These are phyloP conservation scores for Trichogramma dendrolimi DNA, from an alignment of 2,888 invertebrate species.

Conservation along the genomic window DNA sequence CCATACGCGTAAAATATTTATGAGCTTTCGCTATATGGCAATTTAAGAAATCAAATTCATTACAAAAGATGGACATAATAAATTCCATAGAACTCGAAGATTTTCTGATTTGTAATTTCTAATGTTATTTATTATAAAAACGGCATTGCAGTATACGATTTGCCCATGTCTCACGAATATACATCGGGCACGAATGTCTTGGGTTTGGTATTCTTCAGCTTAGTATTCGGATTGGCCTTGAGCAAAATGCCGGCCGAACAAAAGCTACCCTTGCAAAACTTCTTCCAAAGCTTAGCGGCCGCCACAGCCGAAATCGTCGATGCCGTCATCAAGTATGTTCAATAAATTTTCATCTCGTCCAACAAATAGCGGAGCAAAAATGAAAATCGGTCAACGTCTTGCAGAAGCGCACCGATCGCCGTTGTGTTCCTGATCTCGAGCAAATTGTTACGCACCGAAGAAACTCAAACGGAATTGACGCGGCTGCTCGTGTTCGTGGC, in stretches of 20 bases:
- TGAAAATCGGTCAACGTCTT: background rate
- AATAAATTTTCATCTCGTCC: background rate
- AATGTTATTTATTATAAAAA: background rate
- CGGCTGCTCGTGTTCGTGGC: slow-evolving; percentile 87
- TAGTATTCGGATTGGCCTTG: slow-evolving; percentile 82
- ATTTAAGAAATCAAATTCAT: background rate
- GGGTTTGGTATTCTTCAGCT: slow-evolving; percentile 78
- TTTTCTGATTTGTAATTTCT: background rate
- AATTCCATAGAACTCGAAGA: background rate
- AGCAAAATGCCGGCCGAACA: slow-evolving; percentile 72
- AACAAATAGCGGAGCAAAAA: background rate
- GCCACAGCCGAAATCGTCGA: slow-evolving; percentile 92
- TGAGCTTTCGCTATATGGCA: too few species aligned
- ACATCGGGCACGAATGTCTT: slow-evolving; percentile 77
- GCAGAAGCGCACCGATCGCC: slow-evolving; percentile 81
- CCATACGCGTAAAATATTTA: too few species aligned
- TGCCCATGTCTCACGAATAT: slow-evolving; percentile 67
- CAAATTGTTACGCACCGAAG: slow-evolving; percentile 84
- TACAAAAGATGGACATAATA: background rate
- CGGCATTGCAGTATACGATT: slow-evolving; percentile 43
- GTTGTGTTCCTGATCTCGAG: slow-evolving; percentile 84
- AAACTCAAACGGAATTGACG: slow-evolving; percentile 72
- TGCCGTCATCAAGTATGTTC: slow-evolving; percentile 81
- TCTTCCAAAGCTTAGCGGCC: slow-evolving; percentile 81
- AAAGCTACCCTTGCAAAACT: slow-evolving; percentile 74